Conservation (phyloP, 1,140 invertebrate genomes). For the Tetragonula clypearis region DNA sequence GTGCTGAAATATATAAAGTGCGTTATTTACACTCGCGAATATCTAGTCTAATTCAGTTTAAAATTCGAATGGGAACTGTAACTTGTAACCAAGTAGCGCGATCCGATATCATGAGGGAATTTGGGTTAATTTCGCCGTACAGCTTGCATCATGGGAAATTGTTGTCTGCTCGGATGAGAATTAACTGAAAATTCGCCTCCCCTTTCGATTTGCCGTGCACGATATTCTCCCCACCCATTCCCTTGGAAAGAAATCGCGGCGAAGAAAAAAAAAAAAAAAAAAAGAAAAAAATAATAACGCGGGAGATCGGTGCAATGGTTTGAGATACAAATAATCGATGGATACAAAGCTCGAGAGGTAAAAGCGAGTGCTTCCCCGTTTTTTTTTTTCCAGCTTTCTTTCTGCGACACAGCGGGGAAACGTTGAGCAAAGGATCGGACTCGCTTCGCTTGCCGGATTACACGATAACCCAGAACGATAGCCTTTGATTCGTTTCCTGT, state of each 20-base stretch:
- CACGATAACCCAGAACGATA: slow-evolving; percentile 4
- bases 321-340: background rate
- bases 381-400: background rate
- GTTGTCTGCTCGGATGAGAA: background rate
- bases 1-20: too few relatives aligned
- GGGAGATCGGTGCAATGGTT: background rate
- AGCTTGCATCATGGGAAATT: background rate
- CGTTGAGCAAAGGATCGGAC: slow-evolving; percentile 21
- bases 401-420: background rate
- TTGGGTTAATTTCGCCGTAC: too few relatives aligned
- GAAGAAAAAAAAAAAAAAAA: background rate
- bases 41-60: too few relatives aligned
- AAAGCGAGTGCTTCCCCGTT: background rate
- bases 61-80: too few relatives aligned
- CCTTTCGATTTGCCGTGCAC: too few relatives aligned
- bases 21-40: too few relatives aligned
- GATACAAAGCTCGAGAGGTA: background rate
- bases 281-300: background rate
- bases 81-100: too few relatives aligned
- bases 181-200: too few relatives aligned
- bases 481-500: slow-evolving; percentile 25
- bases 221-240: background rate
- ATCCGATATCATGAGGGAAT: too few relatives aligned
- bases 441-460: slow-evolving; percentile 25
- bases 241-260: background rate